These are phyloP conservation scores for Chloromyia formosa DNA, from an alignment of 2,888 invertebrate species.

Conservation along the genomic window DNA sequence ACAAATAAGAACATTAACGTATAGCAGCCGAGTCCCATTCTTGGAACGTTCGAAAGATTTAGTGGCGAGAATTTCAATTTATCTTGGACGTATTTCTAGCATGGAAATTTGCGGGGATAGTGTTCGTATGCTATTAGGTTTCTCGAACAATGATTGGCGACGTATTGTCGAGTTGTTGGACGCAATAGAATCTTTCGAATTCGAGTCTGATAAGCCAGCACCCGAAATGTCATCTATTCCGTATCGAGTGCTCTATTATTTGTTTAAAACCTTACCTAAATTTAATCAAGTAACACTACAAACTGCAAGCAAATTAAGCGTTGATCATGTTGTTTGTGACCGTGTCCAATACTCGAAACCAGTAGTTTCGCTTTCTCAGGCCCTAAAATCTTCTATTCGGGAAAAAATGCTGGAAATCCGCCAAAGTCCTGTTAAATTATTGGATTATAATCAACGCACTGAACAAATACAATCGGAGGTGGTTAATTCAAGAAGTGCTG, in stretches of 20 bases:
- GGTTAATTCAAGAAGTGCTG: no score
- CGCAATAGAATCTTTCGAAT: conserved; percentile 26
- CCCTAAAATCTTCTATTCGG: conserved; percentile 21
- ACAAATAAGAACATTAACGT: neutral
- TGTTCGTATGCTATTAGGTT: conserved; percentile 25
- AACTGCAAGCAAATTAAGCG: neutral
- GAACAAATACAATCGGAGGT: no score
- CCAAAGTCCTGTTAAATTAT: no score
- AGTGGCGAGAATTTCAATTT: conserved; percentile 9
- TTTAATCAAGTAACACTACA: conserved; percentile 27
- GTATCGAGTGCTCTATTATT: conserved; percentile 36
- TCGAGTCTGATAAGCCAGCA: neutral
- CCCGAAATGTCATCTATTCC: conserved; percentile 33
- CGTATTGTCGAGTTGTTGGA: conserved; percentile 25
- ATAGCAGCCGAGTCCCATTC: neutral
- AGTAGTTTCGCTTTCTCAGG: conserved; percentile 9
- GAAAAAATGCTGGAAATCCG: neutral
- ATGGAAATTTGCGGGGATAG: conserved; percentile 18
- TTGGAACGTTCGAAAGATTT: neutral
- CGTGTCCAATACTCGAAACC: conserved; percentile 16
- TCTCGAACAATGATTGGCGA: conserved; percentile 35
- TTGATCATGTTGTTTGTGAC: neutral
- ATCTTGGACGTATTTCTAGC: conserved; percentile 1
- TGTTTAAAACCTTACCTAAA: conserved; percentile 45
- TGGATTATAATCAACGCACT: no score